A percentile compares a stretch with the other conserved stretches of the same genome.
Evolutionary conservation across 1,140 invertebrate species (phyloP).

Genomic region (Globodera ellingtonae): DNA sequence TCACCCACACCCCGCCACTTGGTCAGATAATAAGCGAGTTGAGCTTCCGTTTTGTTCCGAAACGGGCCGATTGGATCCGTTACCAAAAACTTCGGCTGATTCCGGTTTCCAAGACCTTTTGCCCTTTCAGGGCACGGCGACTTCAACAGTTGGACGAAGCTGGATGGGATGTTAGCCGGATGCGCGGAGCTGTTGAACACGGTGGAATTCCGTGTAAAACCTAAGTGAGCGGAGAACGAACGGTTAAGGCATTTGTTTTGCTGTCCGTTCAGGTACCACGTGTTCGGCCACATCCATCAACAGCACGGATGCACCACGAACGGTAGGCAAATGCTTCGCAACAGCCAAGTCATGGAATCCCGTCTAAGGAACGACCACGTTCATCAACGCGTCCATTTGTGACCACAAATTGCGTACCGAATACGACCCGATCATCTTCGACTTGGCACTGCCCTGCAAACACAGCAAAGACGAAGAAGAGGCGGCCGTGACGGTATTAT

Average conservation of each 20-base stretch:
- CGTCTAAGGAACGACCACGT: conserved; percentile 36
- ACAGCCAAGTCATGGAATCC: background rate
- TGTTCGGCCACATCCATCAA: conserved; percentile 56
- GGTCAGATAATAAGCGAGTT: conserved; percentile 68
- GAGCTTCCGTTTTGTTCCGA: background rate
- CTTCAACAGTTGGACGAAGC: conserved; percentile 59
- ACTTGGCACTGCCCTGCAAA: conserved; percentile 49
- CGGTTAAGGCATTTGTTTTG: background rate
- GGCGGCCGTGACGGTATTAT: background rate
- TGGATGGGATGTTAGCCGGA: conserved; percentile 71
- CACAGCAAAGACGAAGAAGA: conserved; percentile 40
- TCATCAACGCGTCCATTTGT: conserved; percentile 46
- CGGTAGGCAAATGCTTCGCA: conserved; percentile 18
- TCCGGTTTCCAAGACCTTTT: background rate
- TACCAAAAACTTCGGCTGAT: too few species aligned
- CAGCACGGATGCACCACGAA: conserved; percentile 51
- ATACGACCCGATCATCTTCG: conserved; percentile 52
- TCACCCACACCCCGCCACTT: conserved; percentile 72
- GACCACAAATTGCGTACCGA: conserved; percentile 48
- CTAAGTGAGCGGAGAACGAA: conserved; percentile 24
- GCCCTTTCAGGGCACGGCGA: conserved; percentile 58
- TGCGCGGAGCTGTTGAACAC: conserved; percentile 82
- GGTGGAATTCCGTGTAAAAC: conserved; percentile 76
- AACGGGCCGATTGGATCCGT: background rate
- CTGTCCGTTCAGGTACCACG: conserved; percentile 68